Base-by-base conservation (phyloP, 2,888 invertebrate species). In the Cryptocheilus praepositus region DNA sequence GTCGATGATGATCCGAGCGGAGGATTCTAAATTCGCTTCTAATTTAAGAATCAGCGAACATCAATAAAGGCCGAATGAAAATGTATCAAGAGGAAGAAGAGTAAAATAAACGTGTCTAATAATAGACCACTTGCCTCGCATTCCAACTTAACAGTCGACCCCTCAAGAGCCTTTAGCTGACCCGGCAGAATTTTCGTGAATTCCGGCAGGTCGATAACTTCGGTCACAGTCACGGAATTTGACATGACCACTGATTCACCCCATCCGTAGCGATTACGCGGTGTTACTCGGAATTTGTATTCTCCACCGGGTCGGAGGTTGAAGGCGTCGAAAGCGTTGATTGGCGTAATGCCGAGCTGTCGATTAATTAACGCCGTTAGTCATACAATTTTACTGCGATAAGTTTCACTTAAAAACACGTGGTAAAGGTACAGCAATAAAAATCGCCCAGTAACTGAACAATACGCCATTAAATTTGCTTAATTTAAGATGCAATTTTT, bases 251-350 rank as follows among this genome's bases (percentile, higher is more conserved):
- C 92, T 0, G 95, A 91, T 79, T 95, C 94, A 13, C 97, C 96
- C 94, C 95, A 96, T 43, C 97, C 98, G 85, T 95, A 96, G 79
- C 96, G 92, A 90, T 97, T 97, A 66, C 95, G 91, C 0, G 97
- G 96, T 0, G 96, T 95, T 11, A 97, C 93, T 64, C 96, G 92
- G 89, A 97, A 97, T 86, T 95, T 94, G 86, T 97, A 97, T 83
- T 95, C 94, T 49, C 92, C 91, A 52, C 94, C 94, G 45, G 94
- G 92, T 82, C 94, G 94, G 64, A 96, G 89, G 86, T 96, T 95
- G 89, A 96, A 96, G 0, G 93, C 94, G 86, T 96, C 96, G 86
- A 93, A 95, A 8, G 93, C 92, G 85, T 94, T 95, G 56, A 95
- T 92, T 0, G 95, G 94, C 0, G 95, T 93, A 55, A 96, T 91